Conservation (phyloP, 2,888 invertebrate genomes). For the Cerceris rybyensis region DNA sequence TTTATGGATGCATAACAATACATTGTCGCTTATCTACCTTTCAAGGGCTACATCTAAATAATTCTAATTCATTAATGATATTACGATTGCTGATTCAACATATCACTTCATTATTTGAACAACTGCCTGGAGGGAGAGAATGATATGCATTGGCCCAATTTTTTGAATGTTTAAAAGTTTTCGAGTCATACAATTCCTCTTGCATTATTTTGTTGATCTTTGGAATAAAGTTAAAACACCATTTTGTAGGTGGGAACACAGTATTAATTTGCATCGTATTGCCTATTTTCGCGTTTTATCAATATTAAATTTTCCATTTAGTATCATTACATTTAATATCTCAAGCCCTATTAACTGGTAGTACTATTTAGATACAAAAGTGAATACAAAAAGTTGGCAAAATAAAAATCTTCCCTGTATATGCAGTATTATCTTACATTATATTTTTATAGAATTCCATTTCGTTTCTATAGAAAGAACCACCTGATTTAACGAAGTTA, state of each 20-base stretch:
- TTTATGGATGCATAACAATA: slow-evolving; percentile 49
- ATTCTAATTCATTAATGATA: slow-evolving; percentile 68
- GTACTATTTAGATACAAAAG: slow-evolving; percentile 22
- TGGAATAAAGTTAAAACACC: slow-evolving; percentile 18
- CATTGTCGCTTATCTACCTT: slow-evolving; percentile 46
- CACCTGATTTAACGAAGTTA: slow-evolving; percentile 8
- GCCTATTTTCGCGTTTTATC: not conserved
- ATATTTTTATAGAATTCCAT: slow-evolving; percentile 19
- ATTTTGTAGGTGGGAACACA: slow-evolving; percentile 20
- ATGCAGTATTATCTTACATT: slow-evolving; percentile 5
- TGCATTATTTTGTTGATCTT: slow-evolving; percentile 16
- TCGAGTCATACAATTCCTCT: slow-evolving; percentile 31
- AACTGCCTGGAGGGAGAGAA: slow-evolving; percentile 69
- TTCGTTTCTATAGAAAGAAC: slow-evolving; percentile 7
- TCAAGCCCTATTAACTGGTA: slow-evolving; percentile 24
- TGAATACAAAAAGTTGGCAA: slow-evolving; percentile 16
- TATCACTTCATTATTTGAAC: slow-evolving; percentile 58
- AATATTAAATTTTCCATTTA: slow-evolving; percentile 5
- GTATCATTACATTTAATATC: slow-evolving; percentile 23
- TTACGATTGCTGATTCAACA: slow-evolving; percentile 62
- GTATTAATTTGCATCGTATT: slow-evolving; percentile 22
- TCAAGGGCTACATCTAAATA: slow-evolving; percentile 59
- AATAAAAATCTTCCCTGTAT: slow-evolving; percentile 19
- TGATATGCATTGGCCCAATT: slow-evolving; percentile 73
- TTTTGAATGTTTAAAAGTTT: slow-evolving; percentile 35